Percentiles rank a stretch among this genome's conserved stretches.
Evolutionary conservation across 2,888 invertebrate genomes (phyloP).

Genomic region (Cephus spinipes): DNA sequence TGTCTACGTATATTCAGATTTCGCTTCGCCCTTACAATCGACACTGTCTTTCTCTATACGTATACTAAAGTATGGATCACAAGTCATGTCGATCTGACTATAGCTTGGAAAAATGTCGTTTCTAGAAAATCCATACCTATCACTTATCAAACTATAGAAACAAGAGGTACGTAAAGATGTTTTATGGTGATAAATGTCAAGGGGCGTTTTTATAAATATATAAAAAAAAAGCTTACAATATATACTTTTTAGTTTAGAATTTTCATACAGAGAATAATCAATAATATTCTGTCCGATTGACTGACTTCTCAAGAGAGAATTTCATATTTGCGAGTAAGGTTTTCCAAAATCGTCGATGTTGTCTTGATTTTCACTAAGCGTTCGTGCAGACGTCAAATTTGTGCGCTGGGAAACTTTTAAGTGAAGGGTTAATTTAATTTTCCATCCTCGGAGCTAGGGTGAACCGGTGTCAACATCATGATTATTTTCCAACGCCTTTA

Average conservation of each 20-base stretch:
- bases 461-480: conserved; percentile 2
- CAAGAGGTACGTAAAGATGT: background rate
- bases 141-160: background rate
- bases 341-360: background rate
- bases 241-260: background rate
- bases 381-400: background rate
- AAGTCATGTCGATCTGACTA: background rate
- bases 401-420: background rate
- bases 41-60: background rate
- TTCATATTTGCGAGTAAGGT: too few relatives aligned
- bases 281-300: background rate
- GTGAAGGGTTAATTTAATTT: background rate
- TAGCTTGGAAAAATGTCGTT: background rate
- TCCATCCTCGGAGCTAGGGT: background rate
- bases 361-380: background rate
- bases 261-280: background rate
- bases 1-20: background rate
- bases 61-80: background rate
- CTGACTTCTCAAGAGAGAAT: too few relatives aligned
- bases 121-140: background rate
- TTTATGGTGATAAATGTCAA: background rate
- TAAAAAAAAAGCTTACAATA: background rate
- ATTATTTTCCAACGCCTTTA: conserved; percentile 26
- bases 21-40: background rate
- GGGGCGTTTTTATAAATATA: background rate